Evolutionary conservation across 2,888 invertebrate genomes (phyloP).

Genomic region (Cynaeus angustus): DNA sequence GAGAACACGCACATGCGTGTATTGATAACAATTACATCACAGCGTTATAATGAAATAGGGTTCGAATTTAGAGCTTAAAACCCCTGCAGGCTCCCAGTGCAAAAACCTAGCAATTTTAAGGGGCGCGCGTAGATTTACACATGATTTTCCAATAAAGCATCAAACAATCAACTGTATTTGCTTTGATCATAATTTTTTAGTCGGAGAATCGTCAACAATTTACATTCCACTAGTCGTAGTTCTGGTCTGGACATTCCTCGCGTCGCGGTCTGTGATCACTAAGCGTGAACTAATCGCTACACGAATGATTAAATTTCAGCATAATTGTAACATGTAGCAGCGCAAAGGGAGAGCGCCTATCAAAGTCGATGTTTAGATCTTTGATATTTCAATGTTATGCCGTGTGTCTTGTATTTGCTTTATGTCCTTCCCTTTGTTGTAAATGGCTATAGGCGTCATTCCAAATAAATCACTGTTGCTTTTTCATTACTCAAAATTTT

Average conservation of each 20-base stretch:
- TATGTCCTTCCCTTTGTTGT: slow-evolving; percentile 56
- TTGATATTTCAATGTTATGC: slow-evolving; percentile 65
- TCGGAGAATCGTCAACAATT: slow-evolving; percentile 70
- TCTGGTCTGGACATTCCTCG: slow-evolving; percentile 71
- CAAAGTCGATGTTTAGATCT: slow-evolving; percentile 67
- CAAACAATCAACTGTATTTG: slow-evolving; percentile 66
- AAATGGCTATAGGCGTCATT: slow-evolving; percentile 45
- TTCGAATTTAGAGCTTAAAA: slow-evolving; percentile 33
- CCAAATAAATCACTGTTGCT: too few species aligned
- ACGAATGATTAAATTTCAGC: slow-evolving; percentile 73
- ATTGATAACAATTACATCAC: not conserved
- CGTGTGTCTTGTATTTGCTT: slow-evolving; percentile 57
- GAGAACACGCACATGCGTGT: not conserved
- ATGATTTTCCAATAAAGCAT: slow-evolving; percentile 64
- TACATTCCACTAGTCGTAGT: slow-evolving; percentile 70
- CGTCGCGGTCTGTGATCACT: slow-evolving; percentile 71
- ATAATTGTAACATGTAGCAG: slow-evolving; percentile 71
- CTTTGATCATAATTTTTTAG: slow-evolving; percentile 65
- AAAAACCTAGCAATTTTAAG: slow-evolving; percentile 49
- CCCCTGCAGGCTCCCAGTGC: slow-evolving; percentile 26
- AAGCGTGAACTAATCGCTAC: slow-evolving; percentile 71
- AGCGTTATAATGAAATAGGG: slow-evolving; percentile 9
- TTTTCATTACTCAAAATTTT: slow-evolving; percentile 17
- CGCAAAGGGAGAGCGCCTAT: slow-evolving; percentile 64
- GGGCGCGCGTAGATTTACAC: slow-evolving; percentile 56